Evolutionary conservation across 2,113 vertebrate species (phyloP), one percentile per base, ranked within the genome.

Genomic region (Micronisus gabar): DNA sequence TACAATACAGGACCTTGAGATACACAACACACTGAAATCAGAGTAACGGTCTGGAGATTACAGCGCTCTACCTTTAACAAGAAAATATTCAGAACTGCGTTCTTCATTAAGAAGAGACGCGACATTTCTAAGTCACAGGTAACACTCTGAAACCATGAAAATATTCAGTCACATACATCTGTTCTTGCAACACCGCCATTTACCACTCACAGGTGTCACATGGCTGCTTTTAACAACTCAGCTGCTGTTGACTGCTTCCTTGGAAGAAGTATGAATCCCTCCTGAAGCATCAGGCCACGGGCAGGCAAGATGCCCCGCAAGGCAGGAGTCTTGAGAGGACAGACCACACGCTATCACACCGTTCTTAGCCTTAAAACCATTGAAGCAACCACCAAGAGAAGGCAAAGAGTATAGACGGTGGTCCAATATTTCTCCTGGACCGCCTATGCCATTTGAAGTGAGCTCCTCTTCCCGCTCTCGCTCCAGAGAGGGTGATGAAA

Each of bases 151-250:
- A 72, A n/a, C 20, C 32, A 78, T 7, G 3, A 70, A 83, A 82
- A 63, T 20, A 61, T 11, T 70, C 52, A 66, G 30, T 78, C 50
- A 40, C 36, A 23, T n/a, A 66, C 21, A 84, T 23, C 50, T 41
- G 13, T 70, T 97, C 56, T 67, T 82, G 15, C 67, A 86, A 76
- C 36, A n/a, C 5, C 3, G 5, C n/a, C 18, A 82, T 80, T 92
- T 88, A 56, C 59, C 90, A 30, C 25, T 58, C 38, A 78, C 12
- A 93, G 63, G 86, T 53, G 34, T 27, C 66, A 53, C 8, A 12
- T n/a, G 68, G 55, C 66, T 92, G 48, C 13, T 93, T 95, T 93
- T 81, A 91, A 79, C 86, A 86, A 43, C 41, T 67, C 19, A 17
- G 65, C 22, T 78, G 47, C 32, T 88, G n/a, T 61, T 90, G 36